Evolutionary conservation across 2,888 invertebrate genomes (phyloP).

Genomic region (Rotaria macrura): DNA sequence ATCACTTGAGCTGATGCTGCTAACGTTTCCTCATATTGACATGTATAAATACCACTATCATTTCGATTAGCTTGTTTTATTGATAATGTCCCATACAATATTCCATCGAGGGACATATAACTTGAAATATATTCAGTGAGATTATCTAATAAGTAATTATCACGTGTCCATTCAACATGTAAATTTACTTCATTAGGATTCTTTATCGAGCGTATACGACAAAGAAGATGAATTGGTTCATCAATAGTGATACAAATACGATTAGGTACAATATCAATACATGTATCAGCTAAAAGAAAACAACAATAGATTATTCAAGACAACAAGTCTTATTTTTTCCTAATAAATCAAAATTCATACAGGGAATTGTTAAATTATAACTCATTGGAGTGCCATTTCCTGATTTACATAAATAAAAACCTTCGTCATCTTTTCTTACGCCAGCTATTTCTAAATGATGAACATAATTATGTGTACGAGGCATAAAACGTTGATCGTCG

Average conservation of each 20-base stretch:
- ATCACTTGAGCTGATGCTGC: not conserved
- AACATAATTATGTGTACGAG: not conserved
- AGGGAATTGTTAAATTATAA: not conserved
- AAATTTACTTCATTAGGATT: not conserved
- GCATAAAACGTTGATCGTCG: slow-evolving; percentile 14
- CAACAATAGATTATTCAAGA: not conserved
- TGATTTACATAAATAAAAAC: slow-evolving; percentile 2
- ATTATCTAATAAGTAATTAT: not conserved
- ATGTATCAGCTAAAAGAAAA: not conserved
- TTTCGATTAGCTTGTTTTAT: not conserved
- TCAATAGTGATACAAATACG: not conserved
- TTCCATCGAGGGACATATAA: not conserved
- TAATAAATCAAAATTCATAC: not conserved
- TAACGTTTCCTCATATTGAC: not conserved
- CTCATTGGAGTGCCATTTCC: not conserved
- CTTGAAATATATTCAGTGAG: not conserved
- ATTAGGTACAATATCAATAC: not conserved
- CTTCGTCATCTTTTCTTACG: not conserved
- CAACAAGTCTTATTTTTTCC: too few species aligned
- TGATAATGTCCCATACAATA: not conserved
- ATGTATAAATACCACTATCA: not conserved
- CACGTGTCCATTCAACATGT: not conserved
- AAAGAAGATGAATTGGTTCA: not conserved
- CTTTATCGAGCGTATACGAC: not conserved
- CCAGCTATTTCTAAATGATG: not conserved